Conservation (phyloP, 2,113 vertebrate genomes). For the rat (Rattus norvegicus) region DNA sequence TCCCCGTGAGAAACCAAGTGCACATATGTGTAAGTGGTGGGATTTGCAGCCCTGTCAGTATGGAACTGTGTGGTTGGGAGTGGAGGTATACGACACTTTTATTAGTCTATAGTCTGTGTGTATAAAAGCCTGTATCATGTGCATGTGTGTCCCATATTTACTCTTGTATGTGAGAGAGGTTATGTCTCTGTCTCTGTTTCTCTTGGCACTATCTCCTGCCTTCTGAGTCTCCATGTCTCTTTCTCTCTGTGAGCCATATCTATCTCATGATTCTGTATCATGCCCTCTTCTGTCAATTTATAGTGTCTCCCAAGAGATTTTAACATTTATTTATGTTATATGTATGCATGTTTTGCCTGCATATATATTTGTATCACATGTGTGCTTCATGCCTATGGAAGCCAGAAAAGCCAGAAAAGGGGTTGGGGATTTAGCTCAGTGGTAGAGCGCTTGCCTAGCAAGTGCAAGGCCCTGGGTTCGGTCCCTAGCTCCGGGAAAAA, state of each 20-base stretch:
- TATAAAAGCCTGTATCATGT: slow-evolving; percentile 21
- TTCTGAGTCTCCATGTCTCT: neutral
- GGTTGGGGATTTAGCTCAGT: too few relatives aligned
- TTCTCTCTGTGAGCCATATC: neutral
- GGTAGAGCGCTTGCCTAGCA: too few relatives aligned
- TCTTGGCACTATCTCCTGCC: neutral
- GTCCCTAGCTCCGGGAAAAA: too few relatives aligned
- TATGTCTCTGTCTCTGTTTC: neutral
- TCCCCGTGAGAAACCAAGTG: neutral
- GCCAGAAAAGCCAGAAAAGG: neutral
- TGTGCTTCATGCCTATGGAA: neutral
- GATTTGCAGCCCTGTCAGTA: neutral
- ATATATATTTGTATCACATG: neutral
- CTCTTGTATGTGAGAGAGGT: neutral
- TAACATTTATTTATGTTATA: neutral
- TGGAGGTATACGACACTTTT: neutral
- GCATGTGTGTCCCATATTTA: neutral
- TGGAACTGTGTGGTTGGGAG: neutral
- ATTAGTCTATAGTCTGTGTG: slow-evolving; percentile 1
- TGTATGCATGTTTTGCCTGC: neutral
- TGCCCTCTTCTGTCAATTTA: neutral
- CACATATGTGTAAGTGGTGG: neutral
- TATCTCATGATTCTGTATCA: neutral
- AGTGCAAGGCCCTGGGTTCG: too few relatives aligned
- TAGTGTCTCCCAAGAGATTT: neutral